These are phyloP conservation scores for Chondrosia reniformis DNA, from an alignment of 37 sponge, comb jelly and placozoan genomes.

Conservation along the genomic window DNA sequence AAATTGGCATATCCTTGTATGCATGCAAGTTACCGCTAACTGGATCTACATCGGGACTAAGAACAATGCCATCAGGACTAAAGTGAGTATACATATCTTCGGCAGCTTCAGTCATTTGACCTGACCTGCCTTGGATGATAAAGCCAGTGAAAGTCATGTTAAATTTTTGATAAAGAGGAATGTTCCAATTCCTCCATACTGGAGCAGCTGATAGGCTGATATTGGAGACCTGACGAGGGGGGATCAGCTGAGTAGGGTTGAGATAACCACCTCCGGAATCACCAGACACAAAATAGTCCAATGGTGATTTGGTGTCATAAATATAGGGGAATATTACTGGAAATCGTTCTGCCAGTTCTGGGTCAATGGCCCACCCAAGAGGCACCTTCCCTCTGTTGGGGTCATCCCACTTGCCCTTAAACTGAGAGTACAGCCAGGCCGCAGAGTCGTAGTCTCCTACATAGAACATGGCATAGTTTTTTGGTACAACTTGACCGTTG, in stretches of 20 bases:
- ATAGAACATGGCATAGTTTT: slow-evolving; percentile 16
- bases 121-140: slow-evolving; percentile 10
- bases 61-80: not conserved
- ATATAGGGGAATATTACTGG: slow-evolving; percentile 12
- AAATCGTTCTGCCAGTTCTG: not conserved
- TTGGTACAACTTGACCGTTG: slow-evolving; percentile 12
- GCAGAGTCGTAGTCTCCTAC: slow-evolving; percentile 19
- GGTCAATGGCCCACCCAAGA: slow-evolving; percentile 18
- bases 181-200: slow-evolving; percentile 3
- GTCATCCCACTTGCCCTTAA: slow-evolving; percentile 23
- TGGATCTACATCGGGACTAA: not conserved
- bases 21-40: not conserved
- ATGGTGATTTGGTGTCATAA: not conserved
- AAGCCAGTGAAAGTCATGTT: slow-evolving; percentile 18
- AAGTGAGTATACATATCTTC: not conserved
- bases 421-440: slow-evolving; percentile 25
- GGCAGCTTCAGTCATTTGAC: not conserved
- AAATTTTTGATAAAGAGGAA: not conserved
- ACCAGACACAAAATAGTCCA: slow-evolving; percentile 10
- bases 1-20: not conserved
- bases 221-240: slow-evolving; percentile 12
- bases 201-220: not conserved
- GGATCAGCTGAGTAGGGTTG: slow-evolving; percentile 14
- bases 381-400: slow-evolving; percentile 17
- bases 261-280: slow-evolving; percentile 15